Evolutionary conservation across 2,797 vertebrate species (phyloP).

Genomic region (Malurus leucopterus): DNA sequence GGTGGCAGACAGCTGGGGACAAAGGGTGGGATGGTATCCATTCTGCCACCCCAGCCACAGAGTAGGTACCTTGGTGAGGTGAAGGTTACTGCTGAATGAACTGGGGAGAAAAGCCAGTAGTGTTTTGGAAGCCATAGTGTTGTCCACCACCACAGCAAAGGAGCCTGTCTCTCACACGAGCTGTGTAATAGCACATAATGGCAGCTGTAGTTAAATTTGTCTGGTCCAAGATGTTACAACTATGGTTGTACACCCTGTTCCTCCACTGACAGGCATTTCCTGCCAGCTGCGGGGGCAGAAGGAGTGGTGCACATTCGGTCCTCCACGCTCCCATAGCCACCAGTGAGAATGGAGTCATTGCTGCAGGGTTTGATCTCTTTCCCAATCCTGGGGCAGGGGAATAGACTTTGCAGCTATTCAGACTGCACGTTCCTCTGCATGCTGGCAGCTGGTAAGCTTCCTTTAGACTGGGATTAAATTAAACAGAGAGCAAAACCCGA

Average conservation of each 20-base stretch:
- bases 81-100: not conserved
- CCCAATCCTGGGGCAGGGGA: rapidly evolving
- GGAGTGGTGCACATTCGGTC: rapidly evolving
- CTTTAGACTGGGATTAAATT: conserved; percentile 4
- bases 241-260: not conserved
- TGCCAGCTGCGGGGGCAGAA: not conserved
- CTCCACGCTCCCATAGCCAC: rapidly evolving
- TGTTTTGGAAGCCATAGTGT: not conserved
- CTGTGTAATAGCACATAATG: not conserved
- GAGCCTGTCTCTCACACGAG: not conserved
- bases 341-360: not conserved
- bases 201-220: not conserved
- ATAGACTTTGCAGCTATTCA: not conserved
- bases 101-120: rapidly evolving
- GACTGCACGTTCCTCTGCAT: not conserved
- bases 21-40: not conserved
- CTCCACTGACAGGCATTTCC: not conserved
- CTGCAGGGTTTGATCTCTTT: not conserved
- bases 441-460: not conserved
- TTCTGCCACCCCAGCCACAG: not conserved
- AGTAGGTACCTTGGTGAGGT: not conserved
- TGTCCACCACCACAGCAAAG: not conserved
- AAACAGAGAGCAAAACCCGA: not conserved
- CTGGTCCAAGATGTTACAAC: not conserved
- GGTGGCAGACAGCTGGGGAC: not conserved